Evolutionary conservation across 2,888 invertebrate genomes (phyloP), one percentile per base, ranked within the genome.

Genomic region (Folsomia manolachei): DNA sequence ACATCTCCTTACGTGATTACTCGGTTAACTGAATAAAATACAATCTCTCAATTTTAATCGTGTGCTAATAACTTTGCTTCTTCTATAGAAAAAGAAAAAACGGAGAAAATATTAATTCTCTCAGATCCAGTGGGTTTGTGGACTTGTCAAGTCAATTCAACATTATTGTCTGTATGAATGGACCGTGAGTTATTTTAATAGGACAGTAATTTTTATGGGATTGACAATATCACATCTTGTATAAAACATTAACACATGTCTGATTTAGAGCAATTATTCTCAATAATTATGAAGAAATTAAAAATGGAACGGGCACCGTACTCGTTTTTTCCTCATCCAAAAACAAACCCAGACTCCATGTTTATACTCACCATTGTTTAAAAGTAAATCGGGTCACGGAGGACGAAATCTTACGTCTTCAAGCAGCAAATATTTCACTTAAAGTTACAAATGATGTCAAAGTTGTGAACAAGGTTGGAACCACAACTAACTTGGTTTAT

Each of bases 141-240:
- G 71, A 71, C 52, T 21, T 66, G 60, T 27, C 60, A n/a, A 1
- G 2, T 27, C 19, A 21, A n/a, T 24, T 61, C 24, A n/a, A 61
- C 27, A n/a, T 21, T 2, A 19, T 61, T 18, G 21, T 71, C 23
- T 71, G 71, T 21, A 19, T 71, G 0, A 71, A 71, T 24, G 71
- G 71, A 18, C 71, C 71, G 71, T 71, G 39, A 71, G 66, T 61
- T 24, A 26, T 27, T 62, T 11, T 19, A 60, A 60, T 60, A 60
- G 60, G 18, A 23, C 25, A 14, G 25, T 56, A 9, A 21, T 62
- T 21, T 24, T 60, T 39, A 14, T n/a, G n/a, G n/a, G n/a, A n/a
- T n/a, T n/a, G n/a, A n/a, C n/a, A n/a, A n/a, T 39, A 39, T 39
- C 14, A 39, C 4, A 39, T 9, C 14, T 39, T 39, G 39, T 39